Conservation (phyloP, 2,888 invertebrate genomes). For the Caenorhabditis sinica region DNA sequence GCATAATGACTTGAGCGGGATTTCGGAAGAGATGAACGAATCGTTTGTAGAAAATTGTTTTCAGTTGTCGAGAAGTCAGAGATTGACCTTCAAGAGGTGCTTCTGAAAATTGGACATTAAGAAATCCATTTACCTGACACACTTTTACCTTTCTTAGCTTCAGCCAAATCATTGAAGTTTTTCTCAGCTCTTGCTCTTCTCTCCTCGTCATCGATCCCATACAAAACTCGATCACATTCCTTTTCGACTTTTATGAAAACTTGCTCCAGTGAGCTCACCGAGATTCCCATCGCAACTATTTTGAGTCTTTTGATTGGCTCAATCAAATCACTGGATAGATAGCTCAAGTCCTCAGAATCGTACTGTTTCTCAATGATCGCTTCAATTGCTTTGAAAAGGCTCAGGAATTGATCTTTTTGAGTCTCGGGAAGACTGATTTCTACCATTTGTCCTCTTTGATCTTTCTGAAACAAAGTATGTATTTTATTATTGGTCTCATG, state of each 20-base stretch:
- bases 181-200: constrained; percentile 17
- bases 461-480: constrained; percentile 35
- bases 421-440: constrained; percentile 68
- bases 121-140: too few relatives aligned
- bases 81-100: constrained; percentile 3
- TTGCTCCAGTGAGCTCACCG: constrained; percentile 80
- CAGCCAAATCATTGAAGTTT: constrained; percentile 15
- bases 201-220: constrained; percentile 34
- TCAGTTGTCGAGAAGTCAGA: constrained; percentile 5
- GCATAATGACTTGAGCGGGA: constrained; percentile 29
- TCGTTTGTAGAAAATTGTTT: constrained; percentile 31
- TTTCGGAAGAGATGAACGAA: constrained; percentile 36
- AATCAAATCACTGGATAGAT: background rate
- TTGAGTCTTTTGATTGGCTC: constrained; percentile 13
- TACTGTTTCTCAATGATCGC: constrained; percentile 38
- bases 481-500: background rate
- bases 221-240: constrained; percentile 38
- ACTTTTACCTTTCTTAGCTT: constrained; percentile 25
- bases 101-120: background rate
- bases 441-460: constrained; percentile 66
- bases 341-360: constrained; percentile 14
- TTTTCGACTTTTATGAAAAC: constrained; percentile 74
- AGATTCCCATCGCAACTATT: constrained; percentile 75
- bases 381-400: constrained; percentile 77
- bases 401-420: constrained; percentile 41